Conservation (phyloP, 2,888 invertebrate species). For the Drosophila atroscutellata region DNA sequence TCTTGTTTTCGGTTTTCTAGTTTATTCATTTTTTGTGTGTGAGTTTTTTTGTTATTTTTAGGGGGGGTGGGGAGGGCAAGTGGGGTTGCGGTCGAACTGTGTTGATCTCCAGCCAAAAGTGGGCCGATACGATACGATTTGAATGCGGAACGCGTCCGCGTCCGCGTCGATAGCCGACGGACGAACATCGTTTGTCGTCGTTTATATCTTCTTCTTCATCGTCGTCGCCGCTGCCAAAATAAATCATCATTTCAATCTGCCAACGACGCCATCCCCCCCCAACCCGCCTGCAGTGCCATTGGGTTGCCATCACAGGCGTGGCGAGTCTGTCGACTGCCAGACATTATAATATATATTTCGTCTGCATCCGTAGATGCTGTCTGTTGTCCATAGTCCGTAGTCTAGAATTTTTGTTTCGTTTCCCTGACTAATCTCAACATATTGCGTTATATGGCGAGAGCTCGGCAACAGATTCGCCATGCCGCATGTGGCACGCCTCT, state of each 20-base stretch:
- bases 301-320: constrained; percentile 16
- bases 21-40: constrained; percentile 2
- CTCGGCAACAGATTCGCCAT: constrained; percentile 28
- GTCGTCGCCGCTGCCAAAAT: constrained; percentile 69
- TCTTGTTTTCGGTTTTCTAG: constrained; percentile 24
- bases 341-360: constrained; percentile 74
- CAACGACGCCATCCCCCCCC: constrained; percentile 13
- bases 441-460: constrained; percentile 33
- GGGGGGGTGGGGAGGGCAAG: background rate
- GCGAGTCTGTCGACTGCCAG: constrained; percentile 67
- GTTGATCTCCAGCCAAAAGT: constrained; percentile 71
- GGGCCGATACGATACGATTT: constrained; percentile 72
- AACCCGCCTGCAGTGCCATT: background rate
- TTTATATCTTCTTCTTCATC: constrained; percentile 2
- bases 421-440: constrained; percentile 68
- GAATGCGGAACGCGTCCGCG: constrained; percentile 78
- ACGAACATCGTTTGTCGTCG: constrained; percentile 17
- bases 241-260: constrained; percentile 74
- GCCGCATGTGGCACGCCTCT: constrained; percentile 10
- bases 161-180: constrained; percentile 43
- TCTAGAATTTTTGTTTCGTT: constrained; percentile 58
- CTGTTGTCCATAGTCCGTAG: constrained; percentile 35
- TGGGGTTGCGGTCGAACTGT: constrained; percentile 26
- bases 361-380: constrained; percentile 66
- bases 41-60: background rate